phyloP scores from a whole-genome alignment of 2,888 invertebrate species.

The Dynastes grantii region DNA sequence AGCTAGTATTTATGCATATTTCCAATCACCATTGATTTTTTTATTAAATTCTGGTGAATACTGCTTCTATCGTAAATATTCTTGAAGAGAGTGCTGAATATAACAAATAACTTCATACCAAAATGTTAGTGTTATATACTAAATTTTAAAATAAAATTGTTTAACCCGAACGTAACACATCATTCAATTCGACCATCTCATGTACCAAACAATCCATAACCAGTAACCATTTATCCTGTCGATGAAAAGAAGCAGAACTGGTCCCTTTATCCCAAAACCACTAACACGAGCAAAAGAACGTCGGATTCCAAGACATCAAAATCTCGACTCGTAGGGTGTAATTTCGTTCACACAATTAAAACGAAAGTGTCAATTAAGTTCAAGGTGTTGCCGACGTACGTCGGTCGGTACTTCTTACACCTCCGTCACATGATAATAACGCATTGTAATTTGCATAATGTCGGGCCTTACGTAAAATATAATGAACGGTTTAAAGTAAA shows the following conservation, averaged over 20 bases:
- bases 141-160: background rate
- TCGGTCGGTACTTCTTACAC: constrained; percentile 18
- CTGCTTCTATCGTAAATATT: too few species aligned
- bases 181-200: too few species aligned
- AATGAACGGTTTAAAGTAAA: constrained; percentile 53
- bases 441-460: constrained; percentile 49
- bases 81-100: too few species aligned
- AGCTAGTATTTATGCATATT: too few species aligned
- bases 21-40: too few species aligned
- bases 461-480: constrained; percentile 47
- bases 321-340: constrained; percentile 41
- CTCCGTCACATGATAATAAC: constrained; percentile 35
- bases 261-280: constrained; percentile 25
- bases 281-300: constrained; percentile 2
- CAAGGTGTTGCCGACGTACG: constrained; percentile 50
- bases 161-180: too few species aligned
- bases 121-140: too few species aligned
- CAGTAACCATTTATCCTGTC: constrained; percentile 3
- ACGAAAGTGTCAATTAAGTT: constrained; percentile 48
- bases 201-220: constrained; percentile 5
- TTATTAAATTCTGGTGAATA: too few species aligned
- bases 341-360: constrained; percentile 50
- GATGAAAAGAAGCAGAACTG: background rate
- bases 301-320: constrained; percentile 21
- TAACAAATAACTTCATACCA: too few species aligned